Percentiles rank a stretch among this genome's conserved stretches.
phyloP scores from a whole-genome alignment of 1,140 invertebrate genomes.

The Drosophila kanapiae region DNA sequence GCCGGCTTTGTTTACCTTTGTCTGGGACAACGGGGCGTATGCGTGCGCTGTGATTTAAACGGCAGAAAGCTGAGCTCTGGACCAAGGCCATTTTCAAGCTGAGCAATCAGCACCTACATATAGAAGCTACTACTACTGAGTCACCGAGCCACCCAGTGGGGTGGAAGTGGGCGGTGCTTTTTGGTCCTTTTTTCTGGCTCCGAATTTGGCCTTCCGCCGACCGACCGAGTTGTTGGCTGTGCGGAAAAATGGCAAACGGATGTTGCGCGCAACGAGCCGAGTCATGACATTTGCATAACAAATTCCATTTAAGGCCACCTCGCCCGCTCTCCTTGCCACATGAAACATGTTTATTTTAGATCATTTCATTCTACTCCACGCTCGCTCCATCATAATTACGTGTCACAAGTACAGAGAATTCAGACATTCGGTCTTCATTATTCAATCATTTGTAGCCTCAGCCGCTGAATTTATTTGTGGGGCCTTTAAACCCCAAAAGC shows the following conservation, averaged over 20 bases:
- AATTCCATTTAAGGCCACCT: slow-evolving; percentile 25
- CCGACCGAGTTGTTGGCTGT: slow-evolving; percentile 42
- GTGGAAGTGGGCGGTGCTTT: not conserved
- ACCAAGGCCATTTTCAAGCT: slow-evolving; percentile 51
- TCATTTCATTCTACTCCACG: slow-evolving; percentile 48
- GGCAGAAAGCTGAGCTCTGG: slow-evolving; percentile 25
- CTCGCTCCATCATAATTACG: slow-evolving; percentile 57
- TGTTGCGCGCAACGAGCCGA: slow-evolving; percentile 74
- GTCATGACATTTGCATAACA: slow-evolving; percentile 75
- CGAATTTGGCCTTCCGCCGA: slow-evolving; percentile 43
- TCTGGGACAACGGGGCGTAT: slow-evolving; percentile 28
- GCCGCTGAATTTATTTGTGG: slow-evolving; percentile 16
- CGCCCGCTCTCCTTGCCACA: not conserved
- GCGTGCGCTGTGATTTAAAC: slow-evolving; percentile 40
- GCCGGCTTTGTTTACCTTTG: slow-evolving; percentile 56
- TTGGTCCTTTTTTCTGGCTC: slow-evolving; percentile 31
- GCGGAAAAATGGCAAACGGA: slow-evolving; percentile 64
- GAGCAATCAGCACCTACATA: slow-evolving; percentile 64
- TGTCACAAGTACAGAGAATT: slow-evolving; percentile 50
- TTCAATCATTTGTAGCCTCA: slow-evolving; percentile 49
- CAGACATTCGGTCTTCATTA: slow-evolving; percentile 42
- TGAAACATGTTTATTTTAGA: slow-evolving; percentile 71
- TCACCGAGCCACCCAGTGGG: slow-evolving; percentile 14
- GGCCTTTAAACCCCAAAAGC: slow-evolving; percentile 15
- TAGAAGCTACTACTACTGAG: not conserved